A percentile compares a stretch with the other conserved stretches of the same genome.
These are phyloP conservation scores for Oncorhynchus masou DNA, from an alignment of 2,113 vertebrate genomes.

Conservation along the genomic window DNA sequence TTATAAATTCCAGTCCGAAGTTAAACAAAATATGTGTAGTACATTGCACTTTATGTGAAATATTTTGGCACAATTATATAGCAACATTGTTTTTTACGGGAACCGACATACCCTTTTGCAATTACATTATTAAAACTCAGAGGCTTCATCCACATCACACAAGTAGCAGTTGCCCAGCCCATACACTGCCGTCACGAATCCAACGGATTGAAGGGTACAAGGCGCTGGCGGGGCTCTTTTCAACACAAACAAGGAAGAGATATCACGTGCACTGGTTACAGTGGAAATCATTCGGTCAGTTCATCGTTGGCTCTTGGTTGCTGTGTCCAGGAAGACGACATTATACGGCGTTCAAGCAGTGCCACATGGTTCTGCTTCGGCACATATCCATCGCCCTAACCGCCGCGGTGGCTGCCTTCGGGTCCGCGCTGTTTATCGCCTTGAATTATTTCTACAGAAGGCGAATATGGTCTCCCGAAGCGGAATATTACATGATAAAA, in stretches of 20 bases:
- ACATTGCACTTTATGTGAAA: too few relatives aligned
- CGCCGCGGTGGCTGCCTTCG: constrained; percentile 80
- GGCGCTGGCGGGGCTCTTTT: constrained; percentile 8
- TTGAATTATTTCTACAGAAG: constrained; percentile 77
- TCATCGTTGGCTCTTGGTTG: not conserved
- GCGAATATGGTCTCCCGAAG: constrained; percentile 68
- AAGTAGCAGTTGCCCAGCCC: too few relatives aligned
- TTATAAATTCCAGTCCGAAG: too few relatives aligned
- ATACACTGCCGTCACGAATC: not conserved
- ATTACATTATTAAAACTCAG: not conserved
- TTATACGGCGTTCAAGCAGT: not conserved
- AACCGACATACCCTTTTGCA: too few relatives aligned
- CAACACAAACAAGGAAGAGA: constrained; percentile 31
- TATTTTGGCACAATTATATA: too few relatives aligned
- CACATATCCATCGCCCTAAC: constrained; percentile 74
- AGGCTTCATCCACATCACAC: too few relatives aligned
- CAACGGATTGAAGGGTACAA: not conserved
- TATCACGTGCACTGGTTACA: constrained; percentile 35
- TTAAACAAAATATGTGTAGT: too few relatives aligned
- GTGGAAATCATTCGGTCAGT: not conserved
- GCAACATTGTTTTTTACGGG: too few relatives aligned
- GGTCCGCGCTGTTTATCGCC: constrained; percentile 83
- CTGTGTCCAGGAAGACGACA: not conserved
- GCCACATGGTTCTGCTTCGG: constrained; percentile 70
- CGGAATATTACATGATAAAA: constrained; percentile 61